These are phyloP conservation scores for Camponotus fellah DNA, from an alignment of 2,888 invertebrate genomes.

Conservation along the genomic window DNA sequence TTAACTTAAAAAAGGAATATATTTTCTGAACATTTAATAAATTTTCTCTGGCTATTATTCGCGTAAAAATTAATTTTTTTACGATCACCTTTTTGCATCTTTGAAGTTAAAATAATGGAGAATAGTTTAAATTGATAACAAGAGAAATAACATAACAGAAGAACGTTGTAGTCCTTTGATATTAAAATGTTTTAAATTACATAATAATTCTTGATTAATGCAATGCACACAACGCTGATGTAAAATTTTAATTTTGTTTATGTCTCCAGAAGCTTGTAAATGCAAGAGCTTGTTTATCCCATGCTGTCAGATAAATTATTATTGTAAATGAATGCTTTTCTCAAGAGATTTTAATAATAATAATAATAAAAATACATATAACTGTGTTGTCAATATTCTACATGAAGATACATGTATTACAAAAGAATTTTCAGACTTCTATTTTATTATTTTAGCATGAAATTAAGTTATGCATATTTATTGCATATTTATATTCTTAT, in stretches of 20 bases:
- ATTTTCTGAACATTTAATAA: slow-evolving; percentile 14
- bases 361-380: slow-evolving; percentile 5
- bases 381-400: neutral
- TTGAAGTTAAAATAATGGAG: neutral
- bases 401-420: neutral
- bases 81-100: neutral
- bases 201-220: neutral
- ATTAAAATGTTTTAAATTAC: neutral
- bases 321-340: neutral
- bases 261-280: neutral
- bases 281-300: neutral
- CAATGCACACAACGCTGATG: neutral
- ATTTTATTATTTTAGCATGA: neutral
- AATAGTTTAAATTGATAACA: neutral
- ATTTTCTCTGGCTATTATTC: slow-evolving; percentile 13
- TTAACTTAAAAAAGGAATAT: neutral
- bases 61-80: neutral
- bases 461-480: neutral
- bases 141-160: neutral
- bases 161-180: neutral
- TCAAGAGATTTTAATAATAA: neutral
- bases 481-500: neutral
- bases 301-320: neutral
- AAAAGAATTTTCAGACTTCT: neutral
- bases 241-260: slow-evolving; percentile 12